phyloP scores from a whole-genome alignment of 2,797 vertebrate genomes.

The Vireo griseus region DNA sequence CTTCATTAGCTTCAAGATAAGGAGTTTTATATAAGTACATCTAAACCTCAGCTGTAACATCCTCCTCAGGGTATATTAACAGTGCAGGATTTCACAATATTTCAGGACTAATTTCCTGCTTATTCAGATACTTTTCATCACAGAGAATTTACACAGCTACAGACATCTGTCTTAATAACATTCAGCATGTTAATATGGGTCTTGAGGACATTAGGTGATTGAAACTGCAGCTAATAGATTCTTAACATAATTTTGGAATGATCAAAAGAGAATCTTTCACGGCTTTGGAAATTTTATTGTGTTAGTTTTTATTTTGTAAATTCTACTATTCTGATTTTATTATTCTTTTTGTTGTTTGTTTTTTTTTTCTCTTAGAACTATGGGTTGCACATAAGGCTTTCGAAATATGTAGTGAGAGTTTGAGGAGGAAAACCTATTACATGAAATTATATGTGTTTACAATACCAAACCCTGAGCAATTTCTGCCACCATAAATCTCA shows the following conservation, averaged over 20 bases:
- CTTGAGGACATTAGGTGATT: slow-evolving; percentile 16
- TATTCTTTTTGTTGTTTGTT: not conserved
- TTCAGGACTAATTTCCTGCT: slow-evolving; percentile 60
- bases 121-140: slow-evolving; percentile 50
- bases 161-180: slow-evolving; percentile 51
- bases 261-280: not conserved
- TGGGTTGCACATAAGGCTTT: not conserved
- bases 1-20: slow-evolving; percentile 66
- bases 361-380: not conserved
- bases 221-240: slow-evolving; percentile 9
- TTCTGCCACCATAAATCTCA: not conserved
- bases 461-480: not conserved
- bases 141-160: slow-evolving; percentile 24
- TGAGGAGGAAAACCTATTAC: not conserved
- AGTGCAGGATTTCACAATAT: slow-evolving; percentile 41
- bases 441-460: not conserved
- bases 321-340: not conserved
- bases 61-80: slow-evolving; percentile 34
- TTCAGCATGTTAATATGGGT: slow-evolving; percentile 1
- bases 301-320: not conserved
- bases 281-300: not conserved
- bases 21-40: slow-evolving; percentile 56
- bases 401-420: not conserved
- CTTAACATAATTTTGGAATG: not conserved
- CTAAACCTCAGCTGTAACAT: slow-evolving; percentile 48